phyloP scores from a whole-genome alignment of 1,140 invertebrate species.

The Plodia interpunctella region DNA sequence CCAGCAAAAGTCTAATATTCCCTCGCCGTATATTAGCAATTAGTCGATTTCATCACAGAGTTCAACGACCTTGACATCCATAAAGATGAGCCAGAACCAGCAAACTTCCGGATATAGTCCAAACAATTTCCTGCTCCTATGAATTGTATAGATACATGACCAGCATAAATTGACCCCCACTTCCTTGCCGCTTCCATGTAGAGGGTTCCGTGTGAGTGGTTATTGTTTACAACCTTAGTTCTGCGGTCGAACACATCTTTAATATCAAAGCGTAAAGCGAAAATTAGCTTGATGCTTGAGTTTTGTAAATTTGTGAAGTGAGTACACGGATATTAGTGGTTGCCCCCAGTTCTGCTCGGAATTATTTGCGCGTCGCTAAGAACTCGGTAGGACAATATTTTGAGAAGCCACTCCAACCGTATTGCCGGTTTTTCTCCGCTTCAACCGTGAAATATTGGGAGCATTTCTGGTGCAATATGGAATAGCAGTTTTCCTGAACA shows the following conservation, averaged over 20 bases:
- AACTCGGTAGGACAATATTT: conserved; percentile 14
- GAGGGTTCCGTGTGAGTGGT: neutral
- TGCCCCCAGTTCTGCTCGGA: conserved; percentile 1
- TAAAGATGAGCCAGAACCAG: conserved; percentile 14
- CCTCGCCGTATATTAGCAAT: no score
- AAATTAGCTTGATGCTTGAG: neutral
- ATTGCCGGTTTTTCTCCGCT: conserved; percentile 1
- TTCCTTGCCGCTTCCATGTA: neutral
- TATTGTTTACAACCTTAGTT: neutral
- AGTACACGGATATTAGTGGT: conserved; percentile 15
- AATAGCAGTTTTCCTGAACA: conserved; percentile 2
- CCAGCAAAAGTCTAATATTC: no score
- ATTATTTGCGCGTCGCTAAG: conserved; percentile 15
- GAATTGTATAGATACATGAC: conserved; percentile 18
- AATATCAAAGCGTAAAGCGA: neutral
- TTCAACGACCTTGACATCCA: conserved; percentile 13
- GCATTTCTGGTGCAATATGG: conserved; percentile 3
- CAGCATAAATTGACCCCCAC: neutral
- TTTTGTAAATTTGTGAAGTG: neutral
- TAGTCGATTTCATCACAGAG: neutral
- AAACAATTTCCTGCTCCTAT: conserved; percentile 22
- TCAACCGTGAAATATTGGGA: neutral
- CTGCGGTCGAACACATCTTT: neutral
- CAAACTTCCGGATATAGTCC: conserved; percentile 18
- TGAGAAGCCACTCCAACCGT: conserved; percentile 11